Evolutionary conservation across 1,140 invertebrate species (phyloP), one percentile per base, ranked within the genome.

Genomic region (Danaus melanippus): DNA sequence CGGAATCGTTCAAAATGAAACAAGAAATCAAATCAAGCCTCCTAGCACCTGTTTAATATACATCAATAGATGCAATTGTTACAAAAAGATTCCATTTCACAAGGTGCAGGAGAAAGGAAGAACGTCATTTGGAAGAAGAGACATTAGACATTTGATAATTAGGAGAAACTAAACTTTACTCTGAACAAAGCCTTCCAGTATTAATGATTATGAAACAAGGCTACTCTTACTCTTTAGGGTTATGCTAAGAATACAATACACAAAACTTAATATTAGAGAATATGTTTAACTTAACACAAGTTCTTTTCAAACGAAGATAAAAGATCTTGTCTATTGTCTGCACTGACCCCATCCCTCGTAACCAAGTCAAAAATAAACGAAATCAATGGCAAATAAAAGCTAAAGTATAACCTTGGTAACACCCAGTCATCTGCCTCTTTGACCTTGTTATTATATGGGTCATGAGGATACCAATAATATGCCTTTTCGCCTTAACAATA

Each of bases 51-150:
- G 77, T 79, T 68, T 32, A 42, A 68, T 45, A 58, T 72, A 71
- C 76, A 73, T 77, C 68, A 69, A 76, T 71, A 64, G 62, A 63
- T 32, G 47, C 60, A 56, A 66, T 65, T 50, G 52, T 64, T 58
- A 32, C 21, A 32, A 32, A 32, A 70, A 71, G 60, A 74, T 76
- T 76, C 71, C 69, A 79, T 73, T 71, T 60, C 74, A 76, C 77
- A 85, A 81, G 79, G 78, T 81, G 78, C 71, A 80, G 77, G 79
- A 71, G 42, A 64, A 67, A 69, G 71, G 71, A 59, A 62, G 64
- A 79, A 79, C 66, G 3, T 15, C 15, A 67, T 12, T 10, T 46
- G n/a, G 10, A 46, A 32, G 21, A 32, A 2, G 21, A 32, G 21
- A 32, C 21, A 32, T 32, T 32, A 32, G 21, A 32, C 21, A 32